Percentiles rank a stretch among this genome's conserved stretches.
phyloP scores from a whole-genome alignment of 1,140 invertebrate genomes.

The Papilio machaon region DNA sequence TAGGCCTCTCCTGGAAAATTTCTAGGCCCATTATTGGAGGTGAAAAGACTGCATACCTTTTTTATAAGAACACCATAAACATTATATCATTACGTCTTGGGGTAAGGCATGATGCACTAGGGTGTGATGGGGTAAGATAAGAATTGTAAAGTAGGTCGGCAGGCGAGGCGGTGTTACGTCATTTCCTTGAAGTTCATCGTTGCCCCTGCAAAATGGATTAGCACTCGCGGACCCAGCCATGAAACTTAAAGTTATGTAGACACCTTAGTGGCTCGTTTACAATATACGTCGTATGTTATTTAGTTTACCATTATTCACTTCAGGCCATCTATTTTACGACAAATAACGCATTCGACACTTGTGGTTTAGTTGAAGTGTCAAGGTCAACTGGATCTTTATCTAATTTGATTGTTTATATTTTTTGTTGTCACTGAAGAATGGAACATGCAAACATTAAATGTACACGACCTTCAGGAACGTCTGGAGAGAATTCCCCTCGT shows the following conservation, averaged over 20 bases:
- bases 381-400: background rate
- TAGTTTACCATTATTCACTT: background rate
- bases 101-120: background rate
- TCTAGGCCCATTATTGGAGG: background rate
- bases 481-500: background rate
- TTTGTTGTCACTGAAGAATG: background rate
- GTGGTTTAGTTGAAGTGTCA: background rate
- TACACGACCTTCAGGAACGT: background rate
- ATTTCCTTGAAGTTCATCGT: conserved; percentile 16
- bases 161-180: conserved; percentile 6
- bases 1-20: too few species aligned
- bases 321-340: background rate
- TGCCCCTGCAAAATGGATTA: conserved; percentile 26
- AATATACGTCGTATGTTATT: background rate
- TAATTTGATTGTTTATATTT: background rate
- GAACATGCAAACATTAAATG: background rate
- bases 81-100: background rate
- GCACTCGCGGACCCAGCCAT: background rate
- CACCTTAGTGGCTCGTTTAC: background rate
- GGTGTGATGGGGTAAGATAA: conserved; percentile 23
- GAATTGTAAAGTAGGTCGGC: conserved; percentile 19
- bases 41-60: background rate
- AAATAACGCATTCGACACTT: background rate
- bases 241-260: background rate
- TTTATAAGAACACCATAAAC: background rate